Evolutionary conservation across 2,888 invertebrate genomes (phyloP).

Genomic region (Plemyria rubiginata): DNA sequence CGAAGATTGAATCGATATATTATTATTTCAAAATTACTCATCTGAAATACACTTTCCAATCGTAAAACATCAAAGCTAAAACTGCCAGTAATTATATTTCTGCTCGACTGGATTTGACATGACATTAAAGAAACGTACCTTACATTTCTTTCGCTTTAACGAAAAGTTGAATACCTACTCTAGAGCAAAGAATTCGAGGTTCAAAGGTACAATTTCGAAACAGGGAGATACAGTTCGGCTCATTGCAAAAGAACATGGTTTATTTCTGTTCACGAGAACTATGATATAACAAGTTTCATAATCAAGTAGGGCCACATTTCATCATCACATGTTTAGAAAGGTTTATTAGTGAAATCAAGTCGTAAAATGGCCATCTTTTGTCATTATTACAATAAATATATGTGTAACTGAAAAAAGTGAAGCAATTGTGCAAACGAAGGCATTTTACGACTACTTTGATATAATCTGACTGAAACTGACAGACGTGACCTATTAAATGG

Average conservation of each 20-base stretch:
- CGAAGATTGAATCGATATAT: neutral
- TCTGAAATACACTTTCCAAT: neutral
- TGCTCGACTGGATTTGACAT: conserved; percentile 2
- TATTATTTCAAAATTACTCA: conserved; percentile 6
- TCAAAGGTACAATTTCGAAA: conserved; percentile 12
- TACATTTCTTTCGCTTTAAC: conserved; percentile 9
- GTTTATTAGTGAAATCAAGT: too few species aligned
- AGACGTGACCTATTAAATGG: too few species aligned
- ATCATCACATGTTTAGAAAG: too few species aligned
- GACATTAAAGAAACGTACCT: conserved; percentile 1
- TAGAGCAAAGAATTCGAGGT: conserved; percentile 5
- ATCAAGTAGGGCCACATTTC: too few species aligned
- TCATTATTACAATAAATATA: too few species aligned
- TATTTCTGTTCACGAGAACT: neutral
- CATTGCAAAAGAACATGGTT: neutral
- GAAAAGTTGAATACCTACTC: conserved; percentile 9
- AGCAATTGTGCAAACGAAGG: too few species aligned
- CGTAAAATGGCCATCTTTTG: too few species aligned
- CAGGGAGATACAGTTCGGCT: conserved; percentile 6
- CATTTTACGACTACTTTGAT: too few species aligned
- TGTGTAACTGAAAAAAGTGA: too few species aligned
- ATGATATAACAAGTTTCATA: too few species aligned
- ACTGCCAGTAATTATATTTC: conserved; percentile 16
- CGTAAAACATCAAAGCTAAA: conserved; percentile 15
- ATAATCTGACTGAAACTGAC: too few species aligned